Percentiles rank a stretch among this genome's conserved stretches.
phyloP scores from a whole-genome alignment of 2,797 vertebrate species.

The Intellagama lesueurii region DNA sequence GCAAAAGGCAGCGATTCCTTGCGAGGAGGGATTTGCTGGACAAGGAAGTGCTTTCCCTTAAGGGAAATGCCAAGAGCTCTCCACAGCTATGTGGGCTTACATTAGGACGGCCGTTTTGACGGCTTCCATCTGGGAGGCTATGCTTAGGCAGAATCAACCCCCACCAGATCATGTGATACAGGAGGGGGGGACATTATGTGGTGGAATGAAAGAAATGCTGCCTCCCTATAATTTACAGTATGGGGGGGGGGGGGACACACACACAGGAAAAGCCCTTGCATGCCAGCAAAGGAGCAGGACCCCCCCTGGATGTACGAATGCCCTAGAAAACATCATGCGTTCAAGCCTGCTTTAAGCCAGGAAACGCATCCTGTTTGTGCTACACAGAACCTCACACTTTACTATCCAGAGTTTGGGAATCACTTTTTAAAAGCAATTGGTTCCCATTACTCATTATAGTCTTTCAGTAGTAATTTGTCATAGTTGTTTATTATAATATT shows the following conservation, averaged over 20 bases:
- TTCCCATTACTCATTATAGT: too few relatives aligned
- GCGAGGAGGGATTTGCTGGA: background rate
- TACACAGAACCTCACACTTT: background rate
- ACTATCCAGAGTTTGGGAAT: background rate
- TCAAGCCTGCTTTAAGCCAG: background rate
- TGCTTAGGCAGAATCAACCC: slow-evolving; percentile 29
- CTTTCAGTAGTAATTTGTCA: background rate
- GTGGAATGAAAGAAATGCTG: slow-evolving; percentile 60
- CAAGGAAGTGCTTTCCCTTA: background rate
- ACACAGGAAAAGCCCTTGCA: background rate
- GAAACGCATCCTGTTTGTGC: background rate
- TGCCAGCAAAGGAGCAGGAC: background rate
- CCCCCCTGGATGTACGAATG: background rate
- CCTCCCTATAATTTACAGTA: slow-evolving; percentile 70
- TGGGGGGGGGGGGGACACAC: slow-evolving; percentile 40
- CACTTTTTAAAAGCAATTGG: too few relatives aligned
- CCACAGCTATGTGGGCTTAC: background rate
- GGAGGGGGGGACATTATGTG: slow-evolving; percentile 23
- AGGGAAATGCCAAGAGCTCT: too few relatives aligned
- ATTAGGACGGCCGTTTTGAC: background rate
- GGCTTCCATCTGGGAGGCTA: slow-evolving; percentile 19
- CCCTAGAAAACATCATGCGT: background rate
- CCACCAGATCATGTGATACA: background rate
- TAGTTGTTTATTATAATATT: background rate
- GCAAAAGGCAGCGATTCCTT: rapidly evolving